Conservation (phyloP, 2,113 vertebrate species). For the Dolichallabes microphthalmus region DNA sequence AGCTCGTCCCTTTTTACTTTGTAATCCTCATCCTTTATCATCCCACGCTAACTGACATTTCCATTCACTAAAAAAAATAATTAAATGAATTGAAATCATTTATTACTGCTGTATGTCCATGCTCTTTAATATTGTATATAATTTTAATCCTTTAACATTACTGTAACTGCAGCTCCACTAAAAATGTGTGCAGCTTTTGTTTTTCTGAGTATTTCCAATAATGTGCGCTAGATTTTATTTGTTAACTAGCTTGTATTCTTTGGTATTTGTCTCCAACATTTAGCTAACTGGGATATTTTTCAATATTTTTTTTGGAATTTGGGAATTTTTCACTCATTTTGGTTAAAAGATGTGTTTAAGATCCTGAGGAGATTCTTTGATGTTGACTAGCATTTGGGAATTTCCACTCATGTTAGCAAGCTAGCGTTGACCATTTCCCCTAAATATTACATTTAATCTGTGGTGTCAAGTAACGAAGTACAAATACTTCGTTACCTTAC, state of each 20-base stretch:
- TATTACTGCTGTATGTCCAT: neutral
- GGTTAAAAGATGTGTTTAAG: neutral
- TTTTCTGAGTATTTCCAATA: neutral
- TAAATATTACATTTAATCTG: no score
- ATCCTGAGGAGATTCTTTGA: no score
- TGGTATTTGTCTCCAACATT: neutral
- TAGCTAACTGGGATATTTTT: neutral
- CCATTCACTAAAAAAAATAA: neutral
- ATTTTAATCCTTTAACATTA: neutral
- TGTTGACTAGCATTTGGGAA: neutral
- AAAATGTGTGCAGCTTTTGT: neutral
- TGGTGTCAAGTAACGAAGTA: no score
- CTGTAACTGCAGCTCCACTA: neutral
- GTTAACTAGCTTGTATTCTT: neutral
- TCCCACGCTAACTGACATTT: neutral
- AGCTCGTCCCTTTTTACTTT: neutral
- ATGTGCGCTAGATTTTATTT: neutral
- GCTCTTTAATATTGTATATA: neutral
- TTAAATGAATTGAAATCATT: no score
- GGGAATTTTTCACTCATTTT: no score
- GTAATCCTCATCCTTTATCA: neutral
- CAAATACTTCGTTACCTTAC: no score
- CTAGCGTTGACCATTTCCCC: neutral
- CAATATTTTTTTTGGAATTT: neutral
- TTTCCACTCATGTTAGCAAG: neutral